phyloP scores from a whole-genome alignment of 2,797 vertebrate genomes.

The Naso thynnoides region DNA sequence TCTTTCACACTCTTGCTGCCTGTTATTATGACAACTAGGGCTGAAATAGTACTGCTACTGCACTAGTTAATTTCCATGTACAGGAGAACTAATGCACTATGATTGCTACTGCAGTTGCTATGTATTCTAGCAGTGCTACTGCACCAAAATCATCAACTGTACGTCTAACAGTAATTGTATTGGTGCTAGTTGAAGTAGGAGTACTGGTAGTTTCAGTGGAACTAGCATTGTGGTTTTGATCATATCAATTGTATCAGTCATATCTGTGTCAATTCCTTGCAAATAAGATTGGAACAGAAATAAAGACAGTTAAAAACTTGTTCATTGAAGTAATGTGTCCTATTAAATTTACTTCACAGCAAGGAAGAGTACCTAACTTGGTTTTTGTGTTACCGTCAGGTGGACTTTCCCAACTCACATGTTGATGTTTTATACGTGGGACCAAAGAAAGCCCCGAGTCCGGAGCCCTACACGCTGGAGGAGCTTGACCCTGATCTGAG shows the following conservation, averaged over 20 bases:
- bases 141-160: neutral
- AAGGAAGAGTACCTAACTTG: neutral
- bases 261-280: neutral
- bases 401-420: slow-evolving; percentile 91
- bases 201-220: neutral
- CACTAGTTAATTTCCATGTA: neutral
- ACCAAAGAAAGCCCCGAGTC: slow-evolving; percentile 83
- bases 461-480: slow-evolving; percentile 84
- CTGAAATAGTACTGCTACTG: neutral
- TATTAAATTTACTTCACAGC: neutral
- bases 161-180: too few species aligned
- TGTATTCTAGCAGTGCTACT: neutral
- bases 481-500: slow-evolving; percentile 87
- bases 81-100: neutral
- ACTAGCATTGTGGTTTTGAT: neutral
- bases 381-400: slow-evolving; percentile 75
- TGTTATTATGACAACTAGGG: neutral
- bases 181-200: neutral
- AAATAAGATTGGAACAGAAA: neutral
- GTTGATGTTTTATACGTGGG: slow-evolving; percentile 91
- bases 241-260: too few species aligned
- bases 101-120: neutral
- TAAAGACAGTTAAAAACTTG: too few species aligned
- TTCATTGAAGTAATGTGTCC: too few species aligned
- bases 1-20: neutral